Percentiles rank a stretch among this genome's conserved stretches.
phyloP scores from a whole-genome alignment of 2,797 vertebrate genomes.

The Scleropages formosus region DNA sequence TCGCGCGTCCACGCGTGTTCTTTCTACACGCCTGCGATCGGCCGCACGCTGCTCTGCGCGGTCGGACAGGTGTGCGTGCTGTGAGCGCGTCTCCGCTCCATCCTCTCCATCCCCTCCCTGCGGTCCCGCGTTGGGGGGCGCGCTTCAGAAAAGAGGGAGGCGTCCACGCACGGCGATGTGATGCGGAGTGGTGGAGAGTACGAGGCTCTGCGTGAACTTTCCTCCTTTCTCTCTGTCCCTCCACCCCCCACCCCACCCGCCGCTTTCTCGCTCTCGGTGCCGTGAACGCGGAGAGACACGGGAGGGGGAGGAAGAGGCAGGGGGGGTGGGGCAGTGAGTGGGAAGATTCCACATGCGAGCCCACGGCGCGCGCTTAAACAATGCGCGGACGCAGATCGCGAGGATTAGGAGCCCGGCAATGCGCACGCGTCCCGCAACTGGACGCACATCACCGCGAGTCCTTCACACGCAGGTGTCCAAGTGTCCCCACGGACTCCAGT shows the following conservation, averaged over 20 bases:
- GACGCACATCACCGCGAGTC: too few relatives aligned
- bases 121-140: too few relatives aligned
- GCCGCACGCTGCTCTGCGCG: background rate
- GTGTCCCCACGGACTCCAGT: too few relatives aligned
- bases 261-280: conserved; percentile 32
- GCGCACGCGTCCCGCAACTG: too few relatives aligned
- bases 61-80: conserved; percentile 25
- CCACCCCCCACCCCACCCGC: conserved; percentile 43
- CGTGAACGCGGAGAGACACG: conserved; percentile 61
- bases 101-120: conserved; percentile 11
- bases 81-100: conserved; percentile 10
- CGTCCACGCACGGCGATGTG: background rate
- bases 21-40: background rate
- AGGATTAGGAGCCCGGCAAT: background rate
- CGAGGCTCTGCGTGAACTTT: conserved; percentile 23
- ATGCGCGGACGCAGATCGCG: background rate
- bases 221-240: conserved; percentile 44
- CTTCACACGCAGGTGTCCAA: too few relatives aligned
- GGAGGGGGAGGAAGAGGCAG: background rate
- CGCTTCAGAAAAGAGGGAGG: too few relatives aligned
- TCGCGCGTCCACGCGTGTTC: background rate
- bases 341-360: background rate
- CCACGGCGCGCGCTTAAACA: conserved; percentile 3
- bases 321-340: conserved; percentile 4
- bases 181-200: conserved; percentile 21